Base-by-base conservation (phyloP, 2,888 invertebrate species). In the Polymixis lichenea region DNA sequence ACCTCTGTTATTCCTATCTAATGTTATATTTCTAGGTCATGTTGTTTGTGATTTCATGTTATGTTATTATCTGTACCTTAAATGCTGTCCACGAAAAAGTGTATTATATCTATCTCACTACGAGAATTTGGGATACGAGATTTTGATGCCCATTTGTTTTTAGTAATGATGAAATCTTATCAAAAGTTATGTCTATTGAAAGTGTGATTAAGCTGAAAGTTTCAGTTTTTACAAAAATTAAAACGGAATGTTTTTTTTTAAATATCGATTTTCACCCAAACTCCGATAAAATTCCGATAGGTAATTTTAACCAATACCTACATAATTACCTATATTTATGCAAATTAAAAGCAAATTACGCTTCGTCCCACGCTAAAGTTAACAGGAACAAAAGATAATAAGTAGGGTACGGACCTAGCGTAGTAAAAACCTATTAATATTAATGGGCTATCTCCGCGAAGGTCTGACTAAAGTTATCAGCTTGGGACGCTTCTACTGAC, bases 361-460 rank as follows among this genome's bases (percentile, higher is more conserved):
- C 67, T 67, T 56, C 61, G 72, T 73, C 65, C 19, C 9, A 62
- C 64, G 70, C 22, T 46, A 71, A 75, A 80, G 86, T 77, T 77
- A 81, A 61, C 64, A 83, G 76, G 80, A 86, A 83, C 77, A 79
- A 86, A 83, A 87, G 77, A 72, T 87, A 77, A 87, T 77, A 86
- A 86, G 78, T 84, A 80, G 80, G 78, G 76, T 66, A 75, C 43
- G 70, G 58, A 72, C 75, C 76, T 71, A 77, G 73, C 75, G 78
- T 77, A 83, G 88, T 78, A 77, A 84, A 84, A 86, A 80, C 78
- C 86, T 83, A 84, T 87, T 78, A 87, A 87, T 87, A 87, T 87
- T 87, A 84, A 87, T 87, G 83, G 64, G 73, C 77, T 76, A 80
- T 86, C 80, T 80, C 72, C 46, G 78, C 75, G 68, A 83, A 77